phyloP scores from a whole-genome alignment of 2,888 invertebrate genomes.

The Chrysina gloriosa region DNA sequence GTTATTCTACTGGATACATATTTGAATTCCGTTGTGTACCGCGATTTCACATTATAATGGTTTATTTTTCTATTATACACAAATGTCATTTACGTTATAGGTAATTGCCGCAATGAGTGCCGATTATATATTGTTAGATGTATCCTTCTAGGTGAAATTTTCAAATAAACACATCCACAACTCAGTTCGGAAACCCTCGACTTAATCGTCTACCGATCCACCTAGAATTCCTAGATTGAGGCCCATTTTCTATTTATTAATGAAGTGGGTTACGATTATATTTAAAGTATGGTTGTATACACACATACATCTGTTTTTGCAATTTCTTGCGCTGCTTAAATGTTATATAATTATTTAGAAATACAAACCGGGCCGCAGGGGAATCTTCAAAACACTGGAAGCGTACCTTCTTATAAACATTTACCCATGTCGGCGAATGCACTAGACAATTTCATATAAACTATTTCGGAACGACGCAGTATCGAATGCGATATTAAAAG shows the following conservation, averaged over 20 bases:
- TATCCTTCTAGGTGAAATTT: conserved; percentile 3
- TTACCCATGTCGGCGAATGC: conserved; percentile 23
- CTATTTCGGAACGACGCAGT: conserved; percentile 8
- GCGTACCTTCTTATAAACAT: conserved; percentile 18
- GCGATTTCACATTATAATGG: neutral
- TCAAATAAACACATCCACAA: conserved; percentile 21
- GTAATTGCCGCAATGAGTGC: conserved; percentile 14
- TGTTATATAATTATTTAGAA: conserved; percentile 21
- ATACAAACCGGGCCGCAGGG: neutral
- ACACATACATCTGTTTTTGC: conserved; percentile 7
- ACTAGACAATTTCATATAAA: conserved; percentile 29
- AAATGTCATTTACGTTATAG: conserved; percentile 7
- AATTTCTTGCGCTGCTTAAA: conserved; percentile 9
- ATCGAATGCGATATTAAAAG: neutral
- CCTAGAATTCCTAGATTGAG: neutral
- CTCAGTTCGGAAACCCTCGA: neutral
- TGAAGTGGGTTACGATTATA: conserved; percentile 12
- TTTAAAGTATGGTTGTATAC: neutral
- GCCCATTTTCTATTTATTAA: neutral
- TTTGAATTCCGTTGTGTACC: neutral
- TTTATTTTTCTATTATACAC: conserved; percentile 28
- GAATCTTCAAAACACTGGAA: conserved; percentile 13
- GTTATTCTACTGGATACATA: neutral
- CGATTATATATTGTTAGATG: conserved; percentile 16
- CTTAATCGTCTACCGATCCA: neutral